Evolutionary conservation across 2,888 invertebrate species (phyloP), one percentile per base, ranked within the genome.

Genomic region (Hypolimnas misippus): DNA sequence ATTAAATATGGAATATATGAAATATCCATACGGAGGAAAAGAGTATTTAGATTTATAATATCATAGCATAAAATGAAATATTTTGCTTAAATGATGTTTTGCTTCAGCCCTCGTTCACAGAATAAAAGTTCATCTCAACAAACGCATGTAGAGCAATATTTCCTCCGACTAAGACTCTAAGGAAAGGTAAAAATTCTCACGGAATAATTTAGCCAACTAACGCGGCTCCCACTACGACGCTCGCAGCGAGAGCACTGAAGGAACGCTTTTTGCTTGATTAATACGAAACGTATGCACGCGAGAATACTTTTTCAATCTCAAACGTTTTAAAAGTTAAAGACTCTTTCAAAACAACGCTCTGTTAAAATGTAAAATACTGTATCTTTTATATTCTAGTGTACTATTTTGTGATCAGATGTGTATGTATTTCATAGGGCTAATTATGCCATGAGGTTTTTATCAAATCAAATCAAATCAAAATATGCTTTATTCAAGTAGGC

Each of bases 301-400:
- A 25, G 29, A 50, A 50, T 25, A 50, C n/a, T 29, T 25, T 50
- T 50, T 50, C 25, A 50, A 29, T 50, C 49, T 50, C 49, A 29
- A 50, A 50, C 17, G 42, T 19, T 42, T 42, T 42, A 42, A 42
- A 16, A 42, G 42, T 42, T 16, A 42, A 42, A n/a, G n/a, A 42
- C 17, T 2, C 42, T 17, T 17, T 42, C 19, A 19, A 10, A 42
- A 17, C 42, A 16, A 3, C 17, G 19, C 19, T 42, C 10, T 17
- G 17, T 42, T 19, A 42, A 10, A 19, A 17, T 42, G 19, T 42
- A 19, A 42, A 14, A 40, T 40, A 2, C 40, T 40, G n/a, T 16
- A 17, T 17, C 42, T 42, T 42, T 42, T 42, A 17, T 17, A 42
- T 33, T 42, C 8, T 16, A 17, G 17, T 42, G 3, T 12, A 17